Percentiles rank a stretch among this genome's conserved stretches.
Evolutionary conservation across 2,113 vertebrate species (phyloP).

Genomic region (Tenebrosternarchus preto): DNA sequence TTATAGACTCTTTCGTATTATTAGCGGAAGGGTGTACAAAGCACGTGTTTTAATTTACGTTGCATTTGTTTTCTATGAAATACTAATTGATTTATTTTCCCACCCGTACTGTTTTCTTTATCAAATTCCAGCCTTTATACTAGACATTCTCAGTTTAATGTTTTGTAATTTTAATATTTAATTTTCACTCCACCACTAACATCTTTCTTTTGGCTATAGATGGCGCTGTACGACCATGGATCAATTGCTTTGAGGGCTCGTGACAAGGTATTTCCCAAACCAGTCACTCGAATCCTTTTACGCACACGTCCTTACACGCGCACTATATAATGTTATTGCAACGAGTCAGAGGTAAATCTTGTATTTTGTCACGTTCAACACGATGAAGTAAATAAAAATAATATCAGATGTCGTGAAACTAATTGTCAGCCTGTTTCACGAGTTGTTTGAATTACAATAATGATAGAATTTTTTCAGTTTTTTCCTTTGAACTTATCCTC

Average conservation of each 20-base stretch:
- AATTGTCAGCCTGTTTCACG: neutral
- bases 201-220: neutral
- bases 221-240: constrained; percentile 15
- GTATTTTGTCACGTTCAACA: neutral
- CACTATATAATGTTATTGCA: constrained; percentile 53
- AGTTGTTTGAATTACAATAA: neutral
- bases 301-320: constrained; percentile 38
- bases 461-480: neutral
- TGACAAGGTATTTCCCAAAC: constrained; percentile 78
- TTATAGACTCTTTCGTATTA: neutral
- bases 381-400: constrained; percentile 28
- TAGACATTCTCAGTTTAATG: too few species aligned
- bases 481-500: too few species aligned
- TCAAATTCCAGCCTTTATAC: neutral
- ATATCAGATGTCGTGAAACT: constrained; percentile 42
- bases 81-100: neutral
- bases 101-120: too few species aligned
- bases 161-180: too few species aligned
- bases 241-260: neutral
- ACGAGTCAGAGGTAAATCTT: neutral
- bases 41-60: neutral
- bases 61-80: neutral
- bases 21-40: neutral
- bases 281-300: constrained; percentile 58
- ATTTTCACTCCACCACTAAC: too few species aligned